phyloP scores from a whole-genome alignment of 1,140 invertebrate genomes.

The Leptopilina clavipes region DNA sequence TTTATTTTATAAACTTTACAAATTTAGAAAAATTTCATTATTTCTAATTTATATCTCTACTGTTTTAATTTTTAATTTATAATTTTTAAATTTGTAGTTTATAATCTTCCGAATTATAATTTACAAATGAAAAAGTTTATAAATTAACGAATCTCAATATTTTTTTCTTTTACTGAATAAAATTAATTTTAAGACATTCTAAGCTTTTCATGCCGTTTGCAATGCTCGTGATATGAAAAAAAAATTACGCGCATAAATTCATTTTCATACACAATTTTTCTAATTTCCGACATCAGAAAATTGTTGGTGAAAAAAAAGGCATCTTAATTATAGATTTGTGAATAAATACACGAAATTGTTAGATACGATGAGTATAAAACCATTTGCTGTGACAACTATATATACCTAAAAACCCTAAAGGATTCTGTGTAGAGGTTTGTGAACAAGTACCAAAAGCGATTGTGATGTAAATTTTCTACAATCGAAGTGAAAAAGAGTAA shows the following conservation, averaged over 20 bases:
- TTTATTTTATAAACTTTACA: too few relatives aligned
- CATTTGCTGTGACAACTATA: slow-evolving; percentile 13
- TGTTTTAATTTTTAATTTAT: too few relatives aligned
- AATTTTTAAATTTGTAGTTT: too few relatives aligned
- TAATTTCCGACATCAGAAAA: too few relatives aligned
- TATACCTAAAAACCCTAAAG: slow-evolving; percentile 7
- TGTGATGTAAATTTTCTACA: slow-evolving; percentile 15
- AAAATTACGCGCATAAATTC: background rate
- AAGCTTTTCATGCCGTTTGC: slow-evolving; percentile 34
- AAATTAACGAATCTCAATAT: background rate
- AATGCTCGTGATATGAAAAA: slow-evolving; percentile 6
- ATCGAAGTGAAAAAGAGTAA: slow-evolving; percentile 1
- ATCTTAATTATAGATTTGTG: background rate
- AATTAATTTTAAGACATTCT: slow-evolving; percentile 29
- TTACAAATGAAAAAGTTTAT: background rate
- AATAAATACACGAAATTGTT: background rate
- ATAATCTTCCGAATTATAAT: too few relatives aligned
- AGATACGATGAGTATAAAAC: slow-evolving; percentile 4
- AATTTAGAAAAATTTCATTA: too few relatives aligned
- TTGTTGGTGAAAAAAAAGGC: too few relatives aligned
- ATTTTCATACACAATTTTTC: background rate
- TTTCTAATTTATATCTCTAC: too few relatives aligned
- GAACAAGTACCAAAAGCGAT: background rate
- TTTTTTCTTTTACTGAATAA: background rate
- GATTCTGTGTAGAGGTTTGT: slow-evolving; percentile 6